Conservation (phyloP, 2,888 invertebrate genomes). For the Hirudinaria manillensis region DNA sequence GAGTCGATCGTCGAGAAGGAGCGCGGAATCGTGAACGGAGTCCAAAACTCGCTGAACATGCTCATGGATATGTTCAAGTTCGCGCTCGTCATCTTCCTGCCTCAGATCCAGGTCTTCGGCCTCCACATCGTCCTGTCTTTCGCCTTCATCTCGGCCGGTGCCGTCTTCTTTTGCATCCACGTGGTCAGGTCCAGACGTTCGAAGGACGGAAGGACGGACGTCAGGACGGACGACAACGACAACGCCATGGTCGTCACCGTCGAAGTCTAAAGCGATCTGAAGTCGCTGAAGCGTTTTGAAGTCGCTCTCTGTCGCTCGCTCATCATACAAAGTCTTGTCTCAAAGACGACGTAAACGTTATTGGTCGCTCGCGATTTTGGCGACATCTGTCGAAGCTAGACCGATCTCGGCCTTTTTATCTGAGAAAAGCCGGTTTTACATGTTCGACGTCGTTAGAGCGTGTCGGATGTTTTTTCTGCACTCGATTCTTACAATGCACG, state of each 20-base stretch:
- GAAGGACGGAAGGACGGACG: neutral
- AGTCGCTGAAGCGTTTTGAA: too few relatives aligned
- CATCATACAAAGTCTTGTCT: too few relatives aligned
- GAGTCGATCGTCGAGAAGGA: constrained; percentile 55
- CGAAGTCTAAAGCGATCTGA: neutral
- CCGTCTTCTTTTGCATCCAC: constrained; percentile 46
- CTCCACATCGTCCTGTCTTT: constrained; percentile 56
- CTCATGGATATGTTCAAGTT: constrained; percentile 58
- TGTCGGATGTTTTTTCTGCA: too few relatives aligned
- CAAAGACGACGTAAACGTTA: too few relatives aligned
- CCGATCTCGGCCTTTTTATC: too few relatives aligned
- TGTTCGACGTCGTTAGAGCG: too few relatives aligned
- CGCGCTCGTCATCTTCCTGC: constrained; percentile 54
- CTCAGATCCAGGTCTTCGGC: constrained; percentile 56
- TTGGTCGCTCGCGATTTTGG: too few relatives aligned
- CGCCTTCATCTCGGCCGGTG: constrained; percentile 46
- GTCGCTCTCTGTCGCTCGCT: too few relatives aligned
- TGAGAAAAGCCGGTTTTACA: too few relatives aligned
- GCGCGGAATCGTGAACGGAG: constrained; percentile 57
- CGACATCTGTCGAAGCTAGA: too few relatives aligned
- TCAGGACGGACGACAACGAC: neutral
- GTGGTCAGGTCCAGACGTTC: constrained; percentile 37
- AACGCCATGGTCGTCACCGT: neutral
- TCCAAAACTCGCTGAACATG: constrained; percentile 58
- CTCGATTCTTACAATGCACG: too few relatives aligned